Conservation (phyloP, 2,113 vertebrate genomes). For the Urocolius indicus region DNA sequence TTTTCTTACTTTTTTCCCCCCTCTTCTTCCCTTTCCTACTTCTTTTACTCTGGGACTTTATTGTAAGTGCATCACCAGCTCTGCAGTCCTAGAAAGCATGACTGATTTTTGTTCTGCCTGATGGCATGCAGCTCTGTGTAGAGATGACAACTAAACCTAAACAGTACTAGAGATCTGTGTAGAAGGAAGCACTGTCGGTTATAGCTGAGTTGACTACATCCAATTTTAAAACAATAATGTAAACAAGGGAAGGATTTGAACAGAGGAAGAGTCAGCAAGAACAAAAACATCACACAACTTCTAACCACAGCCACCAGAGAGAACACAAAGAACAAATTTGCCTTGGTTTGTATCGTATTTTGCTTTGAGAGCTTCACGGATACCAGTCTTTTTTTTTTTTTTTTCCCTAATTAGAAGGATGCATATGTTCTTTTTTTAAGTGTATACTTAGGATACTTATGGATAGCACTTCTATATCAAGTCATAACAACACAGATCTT, state of each 20-base stretch:
- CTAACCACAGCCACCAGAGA: background rate
- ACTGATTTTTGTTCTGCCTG: background rate
- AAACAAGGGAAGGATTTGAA: background rate
- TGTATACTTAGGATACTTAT: background rate
- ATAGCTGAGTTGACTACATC: background rate
- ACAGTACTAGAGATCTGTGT: background rate
- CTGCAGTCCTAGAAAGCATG: background rate
- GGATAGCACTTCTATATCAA: background rate
- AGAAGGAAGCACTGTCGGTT: background rate
- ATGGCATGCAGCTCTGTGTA: background rate
- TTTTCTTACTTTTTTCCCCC: background rate
- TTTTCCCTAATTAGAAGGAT: background rate
- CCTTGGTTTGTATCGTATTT: background rate
- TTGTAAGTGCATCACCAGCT: background rate
- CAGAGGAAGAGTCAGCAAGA: conserved; percentile 12
- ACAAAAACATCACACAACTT: background rate
- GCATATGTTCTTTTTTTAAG: background rate
- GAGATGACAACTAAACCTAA: background rate
- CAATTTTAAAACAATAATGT: background rate
- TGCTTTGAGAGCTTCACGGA: background rate
- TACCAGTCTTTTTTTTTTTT: background rate
- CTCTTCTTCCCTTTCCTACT: background rate
- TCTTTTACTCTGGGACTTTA: background rate
- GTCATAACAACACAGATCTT: background rate
- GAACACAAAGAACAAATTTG: background rate